Evolutionary conservation across 2,888 invertebrate species (phyloP).

Genomic region (Lymantria monacha): DNA sequence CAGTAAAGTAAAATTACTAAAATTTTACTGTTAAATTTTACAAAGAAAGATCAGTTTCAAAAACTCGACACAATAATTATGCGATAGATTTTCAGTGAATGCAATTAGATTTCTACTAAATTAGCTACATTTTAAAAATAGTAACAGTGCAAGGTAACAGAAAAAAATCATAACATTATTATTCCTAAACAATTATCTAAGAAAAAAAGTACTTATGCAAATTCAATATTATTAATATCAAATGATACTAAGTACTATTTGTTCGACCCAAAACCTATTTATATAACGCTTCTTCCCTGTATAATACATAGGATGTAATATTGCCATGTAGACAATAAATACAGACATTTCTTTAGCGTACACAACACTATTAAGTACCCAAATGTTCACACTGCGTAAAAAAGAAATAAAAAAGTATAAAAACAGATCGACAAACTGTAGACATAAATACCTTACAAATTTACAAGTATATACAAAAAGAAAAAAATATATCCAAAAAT

Average conservation of each 20-base stretch:
- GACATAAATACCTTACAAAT: constrained; percentile 65
- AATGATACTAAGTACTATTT: constrained; percentile 36
- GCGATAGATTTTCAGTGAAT: constrained; percentile 5
- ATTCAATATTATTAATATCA: constrained; percentile 26
- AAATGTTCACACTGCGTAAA: constrained; percentile 12
- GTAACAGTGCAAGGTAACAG: constrained; percentile 31
- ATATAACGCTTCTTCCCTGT: neutral
- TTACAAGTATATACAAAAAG: constrained; percentile 77
- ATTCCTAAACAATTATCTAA: constrained; percentile 23
- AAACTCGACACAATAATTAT: neutral
- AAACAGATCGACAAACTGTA: constrained; percentile 64
- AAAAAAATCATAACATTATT: constrained; percentile 31
- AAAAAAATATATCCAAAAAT: constrained; percentile 70
- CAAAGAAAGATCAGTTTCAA: constrained; percentile 4
- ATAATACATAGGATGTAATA: neutral
- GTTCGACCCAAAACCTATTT: constrained; percentile 40
- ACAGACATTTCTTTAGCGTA: neutral
- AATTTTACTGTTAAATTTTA: constrained; percentile 1
- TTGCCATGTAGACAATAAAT: neutral
- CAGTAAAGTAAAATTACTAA: neutral
- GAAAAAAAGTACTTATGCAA: constrained; percentile 31
- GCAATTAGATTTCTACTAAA: constrained; percentile 9
- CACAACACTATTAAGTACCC: neutral
- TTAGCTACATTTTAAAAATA: constrained; percentile 27
- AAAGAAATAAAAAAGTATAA: constrained; percentile 54